Conservation (phyloP, 1,140 invertebrate species). For the Drosophila pseudoananassae region DNA sequence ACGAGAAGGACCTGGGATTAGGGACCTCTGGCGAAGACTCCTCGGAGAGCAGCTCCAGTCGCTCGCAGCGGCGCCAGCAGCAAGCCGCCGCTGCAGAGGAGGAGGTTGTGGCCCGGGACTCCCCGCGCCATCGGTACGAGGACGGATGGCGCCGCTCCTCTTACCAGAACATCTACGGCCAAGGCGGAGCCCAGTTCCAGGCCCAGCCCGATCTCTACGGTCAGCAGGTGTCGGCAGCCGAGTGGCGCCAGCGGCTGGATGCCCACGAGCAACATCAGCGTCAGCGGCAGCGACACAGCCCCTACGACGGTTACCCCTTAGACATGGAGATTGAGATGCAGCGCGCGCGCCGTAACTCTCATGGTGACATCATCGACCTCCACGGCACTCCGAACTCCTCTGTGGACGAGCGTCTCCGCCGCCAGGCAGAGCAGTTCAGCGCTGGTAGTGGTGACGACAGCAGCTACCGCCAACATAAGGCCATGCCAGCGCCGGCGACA, state of each 20-base stretch:
- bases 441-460: slow-evolving; percentile 67
- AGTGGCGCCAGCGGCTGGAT: slow-evolving; percentile 74
- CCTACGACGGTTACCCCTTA: slow-evolving; percentile 63
- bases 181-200: slow-evolving; percentile 59
- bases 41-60: slow-evolving; percentile 89
- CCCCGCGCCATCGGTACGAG: slow-evolving; percentile 86
- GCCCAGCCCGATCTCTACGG: slow-evolving; percentile 76
- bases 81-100: slow-evolving; percentile 45
- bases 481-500: slow-evolving; percentile 3
- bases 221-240: slow-evolving; percentile 75
- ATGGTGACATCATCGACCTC: slow-evolving; percentile 68
- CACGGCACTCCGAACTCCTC: slow-evolving; percentile 70
- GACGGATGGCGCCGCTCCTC: slow-evolving; percentile 89
- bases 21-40: slow-evolving; percentile 93
- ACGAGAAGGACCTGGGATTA: slow-evolving; percentile 93
- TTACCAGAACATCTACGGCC: slow-evolving; percentile 74
- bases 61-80: slow-evolving; percentile 87
- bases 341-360: slow-evolving; percentile 52
- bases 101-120: slow-evolving; percentile 84
- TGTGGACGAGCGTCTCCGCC: slow-evolving; percentile 62
- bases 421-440: slow-evolving; percentile 32
- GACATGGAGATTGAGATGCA: slow-evolving; percentile 68
- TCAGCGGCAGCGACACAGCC: slow-evolving; percentile 42
- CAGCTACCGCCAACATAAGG: slow-evolving; percentile 60
- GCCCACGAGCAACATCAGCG: slow-evolving; percentile 71